Base-by-base conservation (phyloP, 2,888 invertebrate genomes). In the Pomacea canaliculata region DNA sequence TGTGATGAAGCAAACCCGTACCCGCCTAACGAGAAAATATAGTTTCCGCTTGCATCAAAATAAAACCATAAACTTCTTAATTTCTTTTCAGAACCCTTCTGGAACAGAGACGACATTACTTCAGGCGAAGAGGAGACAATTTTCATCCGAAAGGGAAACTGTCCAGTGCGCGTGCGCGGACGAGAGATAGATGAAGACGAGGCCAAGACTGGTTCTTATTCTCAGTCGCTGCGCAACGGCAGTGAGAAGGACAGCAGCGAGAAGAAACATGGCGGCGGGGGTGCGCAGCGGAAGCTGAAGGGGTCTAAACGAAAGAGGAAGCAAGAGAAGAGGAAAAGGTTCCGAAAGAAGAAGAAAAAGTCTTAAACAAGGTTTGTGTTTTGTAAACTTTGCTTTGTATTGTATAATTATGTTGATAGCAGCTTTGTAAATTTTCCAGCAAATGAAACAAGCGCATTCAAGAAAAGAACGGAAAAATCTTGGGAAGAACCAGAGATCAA, bases 251-350 rank as follows among this genome's bases (percentile, higher is more conserved):
- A 74, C 69, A 27, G 23, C 51, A 63, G n/a, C 69, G 23, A 56
- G 48, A 76, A 76, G 27, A 76, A 76, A 56, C 56, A 68, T n/a
- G 37, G 49, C 46, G 37, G 46, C 48, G 16, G 37, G 56, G 70
- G 65, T 46, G 51, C 51, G 9, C 69, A 70, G 18, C 56, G 62
- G n/a, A 76, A 76, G n/a, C 65, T 70, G 65, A 76, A 76, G 66
- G 70, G 70, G 23, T 70, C 70, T 46, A 76, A 76, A 37, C 63
- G 70, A 65, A 76, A 76, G 51, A 62, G 70, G 70, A 76, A 70
- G 70, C 68, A 70, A 9, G 76, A 76, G 56, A 76, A 76, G 49
- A 65, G 70, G 56, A 76, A 70, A 59, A 70, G 66, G 9, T 70
- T 70, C 18, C 70, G 70, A n/a, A 76, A 76, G 23, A 70, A 70